Evolutionary conservation across 2,888 invertebrate species (phyloP).

Genomic region (Sturmia bella): DNA sequence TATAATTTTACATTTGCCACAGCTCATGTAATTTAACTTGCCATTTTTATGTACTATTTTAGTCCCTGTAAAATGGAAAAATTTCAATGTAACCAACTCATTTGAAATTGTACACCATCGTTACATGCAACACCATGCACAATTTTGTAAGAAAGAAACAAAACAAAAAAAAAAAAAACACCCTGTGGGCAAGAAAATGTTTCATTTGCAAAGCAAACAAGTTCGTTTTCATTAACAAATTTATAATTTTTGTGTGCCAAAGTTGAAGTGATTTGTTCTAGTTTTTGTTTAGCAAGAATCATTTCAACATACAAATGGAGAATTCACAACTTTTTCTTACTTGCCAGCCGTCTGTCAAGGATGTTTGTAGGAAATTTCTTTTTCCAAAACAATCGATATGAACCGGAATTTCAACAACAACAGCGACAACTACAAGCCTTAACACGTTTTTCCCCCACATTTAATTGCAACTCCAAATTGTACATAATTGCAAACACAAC

Average conservation of each 20-base stretch:
- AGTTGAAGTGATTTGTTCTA: conserved; percentile 29
- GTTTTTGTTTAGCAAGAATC: conserved; percentile 5
- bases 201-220: neutral
- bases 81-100: too few relatives aligned
- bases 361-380: conserved; percentile 16
- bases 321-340: neutral
- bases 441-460: too few relatives aligned
- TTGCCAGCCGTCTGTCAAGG: conserved; percentile 24
- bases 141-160: too few relatives aligned
- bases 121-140: too few relatives aligned
- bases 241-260: conserved; percentile 22
- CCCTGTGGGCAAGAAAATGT: neutral
- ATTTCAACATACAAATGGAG: neutral
- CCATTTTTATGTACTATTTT: too few relatives aligned
- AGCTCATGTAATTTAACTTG: too few relatives aligned
- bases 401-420: conserved; percentile 4
- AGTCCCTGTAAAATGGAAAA: too few relatives aligned
- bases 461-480: too few relatives aligned
- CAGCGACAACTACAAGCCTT: neutral
- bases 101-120: too few relatives aligned
- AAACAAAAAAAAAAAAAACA: too few relatives aligned
- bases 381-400: conserved; percentile 17
- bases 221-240: conserved; percentile 27
- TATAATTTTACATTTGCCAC: too few relatives aligned
- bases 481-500: neutral